A percentile compares a stretch with the other conserved stretches of the same genome.
These are phyloP conservation scores for Hafferia zeledoni DNA, from an alignment of 2,797 vertebrate species.

Conservation along the genomic window DNA sequence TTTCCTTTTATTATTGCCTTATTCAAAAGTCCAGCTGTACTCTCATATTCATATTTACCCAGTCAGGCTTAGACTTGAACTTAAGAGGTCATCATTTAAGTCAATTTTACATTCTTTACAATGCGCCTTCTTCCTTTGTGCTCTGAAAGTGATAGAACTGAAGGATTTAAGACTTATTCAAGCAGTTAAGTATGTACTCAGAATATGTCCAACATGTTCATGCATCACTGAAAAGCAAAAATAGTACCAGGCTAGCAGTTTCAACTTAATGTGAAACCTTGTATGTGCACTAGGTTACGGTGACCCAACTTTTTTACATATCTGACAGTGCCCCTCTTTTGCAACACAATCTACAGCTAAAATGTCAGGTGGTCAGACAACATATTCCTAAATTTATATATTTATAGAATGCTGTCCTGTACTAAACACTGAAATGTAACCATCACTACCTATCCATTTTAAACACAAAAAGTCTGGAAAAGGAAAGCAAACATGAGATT, in stretches of 20 bases:
- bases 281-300: background rate
- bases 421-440: background rate
- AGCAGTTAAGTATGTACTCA: background rate
- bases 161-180: background rate
- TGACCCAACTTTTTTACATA: background rate
- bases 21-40: background rate
- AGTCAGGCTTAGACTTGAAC: background rate
- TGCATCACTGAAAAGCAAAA: background rate
- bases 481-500: background rate
- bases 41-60: background rate
- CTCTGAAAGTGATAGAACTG: background rate
- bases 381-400: background rate
- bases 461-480: background rate
- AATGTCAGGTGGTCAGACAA: background rate
- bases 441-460: background rate
- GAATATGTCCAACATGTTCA: background rate
- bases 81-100: background rate
- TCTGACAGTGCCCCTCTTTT: background rate
- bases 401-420: background rate
- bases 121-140: background rate
- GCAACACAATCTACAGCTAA: background rate
- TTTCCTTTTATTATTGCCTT: background rate
- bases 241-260: background rate
- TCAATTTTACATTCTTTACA: background rate
- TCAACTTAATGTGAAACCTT: background rate